Evolutionary conservation across 2,113 vertebrate species (phyloP).

Genomic region (Sinocyclocheilus rhinocerous): DNA sequence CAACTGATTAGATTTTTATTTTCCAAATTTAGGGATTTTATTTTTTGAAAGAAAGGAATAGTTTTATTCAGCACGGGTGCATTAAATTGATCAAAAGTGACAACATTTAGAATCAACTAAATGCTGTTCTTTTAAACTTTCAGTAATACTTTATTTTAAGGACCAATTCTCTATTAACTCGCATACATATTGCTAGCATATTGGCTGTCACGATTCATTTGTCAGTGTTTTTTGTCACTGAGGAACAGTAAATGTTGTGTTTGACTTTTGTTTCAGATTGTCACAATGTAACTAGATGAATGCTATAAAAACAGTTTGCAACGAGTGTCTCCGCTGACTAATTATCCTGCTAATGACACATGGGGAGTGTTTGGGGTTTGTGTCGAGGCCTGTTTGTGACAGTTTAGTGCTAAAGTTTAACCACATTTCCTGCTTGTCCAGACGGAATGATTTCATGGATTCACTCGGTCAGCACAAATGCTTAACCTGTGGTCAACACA

Average conservation of each 20-base stretch:
- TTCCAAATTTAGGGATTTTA: not conserved
- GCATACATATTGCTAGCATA: no score
- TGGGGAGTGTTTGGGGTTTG: not conserved
- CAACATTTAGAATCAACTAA: not conserved
- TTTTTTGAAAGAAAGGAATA: not conserved
- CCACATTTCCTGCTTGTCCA: constrained; percentile 67
- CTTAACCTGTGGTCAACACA: constrained; percentile 54
- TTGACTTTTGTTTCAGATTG: not conserved
- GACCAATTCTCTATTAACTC: no score
- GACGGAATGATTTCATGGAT: constrained; percentile 54
- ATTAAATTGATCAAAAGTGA: not conserved
- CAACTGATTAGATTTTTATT: not conserved
- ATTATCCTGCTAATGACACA: not conserved
- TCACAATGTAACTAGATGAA: not conserved
- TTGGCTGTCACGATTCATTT: not conserved
- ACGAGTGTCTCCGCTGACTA: not conserved
- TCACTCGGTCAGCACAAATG: constrained; percentile 67
- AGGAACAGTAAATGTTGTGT: not conserved
- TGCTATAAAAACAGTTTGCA: not conserved
- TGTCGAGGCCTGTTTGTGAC: constrained; percentile 26
- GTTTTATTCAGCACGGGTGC: not conserved
- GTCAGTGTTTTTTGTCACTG: not conserved
- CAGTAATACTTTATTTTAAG: no score
- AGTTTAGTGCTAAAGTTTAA: constrained; percentile 72
- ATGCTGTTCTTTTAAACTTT: not conserved